Evolutionary conservation across 1,140 invertebrate species (phyloP).

Genomic region (Drosophila pseudoananassae): DNA sequence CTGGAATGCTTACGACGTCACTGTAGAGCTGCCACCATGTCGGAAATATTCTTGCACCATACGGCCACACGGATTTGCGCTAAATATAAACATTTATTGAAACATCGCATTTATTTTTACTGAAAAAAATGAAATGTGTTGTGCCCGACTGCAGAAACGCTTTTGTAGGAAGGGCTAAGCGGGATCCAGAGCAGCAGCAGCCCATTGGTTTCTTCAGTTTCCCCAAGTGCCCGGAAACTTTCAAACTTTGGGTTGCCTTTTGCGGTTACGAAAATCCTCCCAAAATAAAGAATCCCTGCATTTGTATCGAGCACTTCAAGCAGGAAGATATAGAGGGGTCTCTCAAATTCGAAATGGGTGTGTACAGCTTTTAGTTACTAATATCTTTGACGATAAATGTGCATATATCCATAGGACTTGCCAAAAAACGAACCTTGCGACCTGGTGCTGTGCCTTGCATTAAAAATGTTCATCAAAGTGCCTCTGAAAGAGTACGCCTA

Average conservation of each 20-base stretch:
- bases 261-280: slow-evolving; percentile 22
- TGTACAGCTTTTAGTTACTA: not conserved
- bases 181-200: slow-evolving; percentile 1
- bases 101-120: not conserved
- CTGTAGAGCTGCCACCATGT: not conserved
- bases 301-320: slow-evolving; percentile 64
- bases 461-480: slow-evolving; percentile 21
- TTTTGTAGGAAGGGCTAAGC: slow-evolving; percentile 20
- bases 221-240: slow-evolving; percentile 42
- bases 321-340: slow-evolving; percentile 64
- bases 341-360: slow-evolving; percentile 67
- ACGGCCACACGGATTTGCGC: not conserved
- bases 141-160: slow-evolving; percentile 49
- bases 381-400: not conserved
- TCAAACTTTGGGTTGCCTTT: slow-evolving; percentile 31
- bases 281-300: slow-evolving; percentile 45
- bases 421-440: slow-evolving; percentile 33
- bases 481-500: slow-evolving; percentile 3
- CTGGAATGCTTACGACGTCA: not conserved
- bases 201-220: slow-evolving; percentile 59
- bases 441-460: slow-evolving; percentile 40
- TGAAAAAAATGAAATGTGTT: slow-evolving; percentile 55
- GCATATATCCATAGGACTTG: slow-evolving; percentile 14
- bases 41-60: not conserved
- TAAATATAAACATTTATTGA: slow-evolving; percentile 15